Percentiles rank a stretch among this genome's conserved stretches.
Conservation (phyloP, 2,113 vertebrate species). For the Coregonus clupeaformis region DNA sequence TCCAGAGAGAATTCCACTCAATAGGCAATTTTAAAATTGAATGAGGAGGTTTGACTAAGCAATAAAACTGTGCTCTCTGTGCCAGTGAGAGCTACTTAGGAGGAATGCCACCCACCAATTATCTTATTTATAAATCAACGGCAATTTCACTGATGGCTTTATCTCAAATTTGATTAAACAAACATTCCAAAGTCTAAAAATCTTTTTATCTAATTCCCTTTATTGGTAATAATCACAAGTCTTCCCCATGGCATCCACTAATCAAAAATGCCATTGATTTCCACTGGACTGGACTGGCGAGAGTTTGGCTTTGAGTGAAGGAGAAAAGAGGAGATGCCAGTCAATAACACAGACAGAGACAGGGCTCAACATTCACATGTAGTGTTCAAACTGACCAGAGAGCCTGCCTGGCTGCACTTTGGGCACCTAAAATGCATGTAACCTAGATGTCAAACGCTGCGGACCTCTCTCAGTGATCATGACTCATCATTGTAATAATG, state of each 20-base stretch:
- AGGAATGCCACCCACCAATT: conserved; percentile 85
- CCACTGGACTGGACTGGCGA: conserved; percentile 37
- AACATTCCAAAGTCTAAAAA: conserved; percentile 80
- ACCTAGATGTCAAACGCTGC: conserved; percentile 16
- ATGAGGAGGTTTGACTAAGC: conserved; percentile 94
- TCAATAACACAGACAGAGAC: background rate
- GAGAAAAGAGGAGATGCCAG: conserved; percentile 30
- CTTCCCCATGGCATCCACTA: conserved; percentile 61
- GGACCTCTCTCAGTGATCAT: conserved; percentile 1
- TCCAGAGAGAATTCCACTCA: conserved; percentile 85
- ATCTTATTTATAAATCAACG: conserved; percentile 98
- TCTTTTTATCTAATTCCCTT: conserved; percentile 83
- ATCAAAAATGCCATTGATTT: conserved; percentile 74
- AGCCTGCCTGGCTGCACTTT: conserved; percentile 8
- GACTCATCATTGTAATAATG: conserved; percentile 13
- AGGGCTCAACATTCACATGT: conserved; percentile 9
- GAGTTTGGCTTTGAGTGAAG: conserved; percentile 66
- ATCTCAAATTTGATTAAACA: conserved; percentile 89
- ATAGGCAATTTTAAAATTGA: conserved; percentile 99
- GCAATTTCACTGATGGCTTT: conserved; percentile 91
- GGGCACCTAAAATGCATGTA: conserved; percentile 5
- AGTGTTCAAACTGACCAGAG: conserved; percentile 12
- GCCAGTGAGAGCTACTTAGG: conserved; percentile 81
- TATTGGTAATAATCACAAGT: conserved; percentile 83
- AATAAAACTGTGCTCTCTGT: conserved; percentile 86